Percentiles rank a stretch among this genome's conserved stretches.
These are phyloP conservation scores for Diorhabda elongata DNA, from an alignment of 1,140 invertebrate genomes.

Conservation along the genomic window DNA sequence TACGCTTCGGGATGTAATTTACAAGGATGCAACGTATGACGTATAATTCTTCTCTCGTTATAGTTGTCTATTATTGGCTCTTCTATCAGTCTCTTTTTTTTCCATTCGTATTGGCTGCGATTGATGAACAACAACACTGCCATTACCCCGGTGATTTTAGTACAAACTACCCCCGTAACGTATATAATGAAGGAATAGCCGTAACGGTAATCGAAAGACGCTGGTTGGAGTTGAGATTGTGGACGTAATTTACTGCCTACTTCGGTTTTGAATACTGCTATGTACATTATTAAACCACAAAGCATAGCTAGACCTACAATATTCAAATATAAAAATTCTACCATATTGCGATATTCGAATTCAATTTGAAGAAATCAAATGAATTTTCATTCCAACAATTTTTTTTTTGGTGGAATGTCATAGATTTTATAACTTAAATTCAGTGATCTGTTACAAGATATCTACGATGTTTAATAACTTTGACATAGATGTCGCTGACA, in stretches of 20 bases:
- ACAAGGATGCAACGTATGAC: conserved; percentile 42
- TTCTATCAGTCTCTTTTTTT: conserved; percentile 45
- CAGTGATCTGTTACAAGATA: no score
- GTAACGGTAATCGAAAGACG: conserved; percentile 79
- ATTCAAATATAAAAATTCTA: not conserved
- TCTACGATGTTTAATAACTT: no score
- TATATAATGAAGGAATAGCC: conserved; percentile 84
- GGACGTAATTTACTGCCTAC: conserved; percentile 79
- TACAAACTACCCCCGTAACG: conserved; percentile 76
- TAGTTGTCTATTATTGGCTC: conserved; percentile 21
- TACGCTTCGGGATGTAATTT: conserved; percentile 47
- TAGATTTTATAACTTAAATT: no score
- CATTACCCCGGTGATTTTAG: conserved; percentile 77
- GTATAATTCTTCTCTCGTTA: conserved; percentile 34
- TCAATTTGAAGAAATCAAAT: not conserved
- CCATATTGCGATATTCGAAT: not conserved
- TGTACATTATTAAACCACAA: conserved; percentile 86
- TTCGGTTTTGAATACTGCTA: conserved; percentile 87
- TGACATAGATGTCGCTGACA: no score
- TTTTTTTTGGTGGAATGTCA: not conserved
- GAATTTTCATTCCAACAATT: not conserved
- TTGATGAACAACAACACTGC: conserved; percentile 84
- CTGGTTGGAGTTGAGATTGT: conserved; percentile 69
- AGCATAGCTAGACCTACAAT: conserved; percentile 79
- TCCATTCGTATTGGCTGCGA: conserved; percentile 54